Evolutionary conservation across 2,113 vertebrate genomes (phyloP).

Genomic region (Nyctereutes procyonoides): DNA sequence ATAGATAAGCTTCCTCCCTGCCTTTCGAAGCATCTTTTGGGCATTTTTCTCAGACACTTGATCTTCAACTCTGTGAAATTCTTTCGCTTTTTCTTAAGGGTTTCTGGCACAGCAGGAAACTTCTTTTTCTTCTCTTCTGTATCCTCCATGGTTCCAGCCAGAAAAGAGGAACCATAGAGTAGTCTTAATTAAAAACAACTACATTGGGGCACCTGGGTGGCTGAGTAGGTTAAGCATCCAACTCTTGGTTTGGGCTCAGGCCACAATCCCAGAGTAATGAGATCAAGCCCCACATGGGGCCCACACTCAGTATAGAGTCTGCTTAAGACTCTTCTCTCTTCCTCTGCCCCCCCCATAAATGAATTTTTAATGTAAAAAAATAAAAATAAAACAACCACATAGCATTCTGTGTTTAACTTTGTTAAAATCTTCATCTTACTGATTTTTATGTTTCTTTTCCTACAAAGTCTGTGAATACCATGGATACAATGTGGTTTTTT

Average conservation of each 20-base stretch:
- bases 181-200: neutral
- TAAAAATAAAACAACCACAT: neutral
- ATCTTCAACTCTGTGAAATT: too few relatives aligned
- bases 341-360: neutral
- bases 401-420: neutral
- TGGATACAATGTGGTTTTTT: neutral
- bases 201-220: neutral
- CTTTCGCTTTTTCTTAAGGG: neutral
- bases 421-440: neutral
- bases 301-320: neutral
- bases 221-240: neutral
- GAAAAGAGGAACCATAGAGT: neutral
- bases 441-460: neutral
- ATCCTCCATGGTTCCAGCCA: too few relatives aligned
- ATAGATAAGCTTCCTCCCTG: too few relatives aligned
- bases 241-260: neutral
- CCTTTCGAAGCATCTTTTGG: too few relatives aligned
- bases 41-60: too few relatives aligned
- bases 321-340: neutral
- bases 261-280: neutral
- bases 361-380: neutral
- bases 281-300: neutral
- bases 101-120: neutral
- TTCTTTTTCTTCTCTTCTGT: too few relatives aligned
- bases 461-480: neutral